Conservation (phyloP, 64 coral and sea anemone species). For the Cladopsammia gracilis region DNA sequence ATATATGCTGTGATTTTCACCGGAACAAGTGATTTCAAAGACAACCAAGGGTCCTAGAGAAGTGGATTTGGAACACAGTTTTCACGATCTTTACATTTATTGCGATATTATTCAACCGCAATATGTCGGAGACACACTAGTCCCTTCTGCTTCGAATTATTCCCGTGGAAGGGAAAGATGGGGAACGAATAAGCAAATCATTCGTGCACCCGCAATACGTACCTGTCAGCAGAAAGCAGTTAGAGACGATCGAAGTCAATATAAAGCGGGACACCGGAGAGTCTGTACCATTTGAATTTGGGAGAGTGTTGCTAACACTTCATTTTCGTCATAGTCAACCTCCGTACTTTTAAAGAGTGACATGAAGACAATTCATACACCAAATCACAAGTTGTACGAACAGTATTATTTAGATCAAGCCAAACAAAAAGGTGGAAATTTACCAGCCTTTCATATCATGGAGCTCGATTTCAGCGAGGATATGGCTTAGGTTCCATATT, state of each 20-base stretch:
- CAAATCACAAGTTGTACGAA: neutral
- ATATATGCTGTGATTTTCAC: too few relatives aligned
- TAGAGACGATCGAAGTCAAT: conserved; percentile 15
- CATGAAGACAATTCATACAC: neutral
- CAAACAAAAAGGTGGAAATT: neutral
- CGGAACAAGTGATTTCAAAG: too few relatives aligned
- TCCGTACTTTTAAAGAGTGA: neutral
- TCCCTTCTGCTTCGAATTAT: neutral
- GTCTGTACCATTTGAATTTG: conserved; percentile 28
- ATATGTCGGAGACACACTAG: too few relatives aligned
- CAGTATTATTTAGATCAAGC: neutral
- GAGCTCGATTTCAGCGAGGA: neutral
- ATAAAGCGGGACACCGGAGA: conserved; percentile 39
- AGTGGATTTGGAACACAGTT: too few relatives aligned
- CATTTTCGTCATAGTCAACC: conserved; percentile 32
- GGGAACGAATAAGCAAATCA: neutral
- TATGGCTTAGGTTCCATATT: neutral
- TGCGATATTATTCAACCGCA: too few relatives aligned
- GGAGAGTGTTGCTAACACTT: conserved; percentile 32
- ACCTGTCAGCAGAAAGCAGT: neutral
- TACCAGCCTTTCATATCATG: neutral
- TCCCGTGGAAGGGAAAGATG: neutral
- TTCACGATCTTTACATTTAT: too few relatives aligned
- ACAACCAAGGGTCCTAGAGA: too few relatives aligned
- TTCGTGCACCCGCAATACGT: neutral